A percentile compares a stretch with the other conserved stretches of the same genome.
These are phyloP conservation scores for Augochlora pura DNA, from an alignment of 1,140 invertebrate genomes.

Conservation along the genomic window DNA sequence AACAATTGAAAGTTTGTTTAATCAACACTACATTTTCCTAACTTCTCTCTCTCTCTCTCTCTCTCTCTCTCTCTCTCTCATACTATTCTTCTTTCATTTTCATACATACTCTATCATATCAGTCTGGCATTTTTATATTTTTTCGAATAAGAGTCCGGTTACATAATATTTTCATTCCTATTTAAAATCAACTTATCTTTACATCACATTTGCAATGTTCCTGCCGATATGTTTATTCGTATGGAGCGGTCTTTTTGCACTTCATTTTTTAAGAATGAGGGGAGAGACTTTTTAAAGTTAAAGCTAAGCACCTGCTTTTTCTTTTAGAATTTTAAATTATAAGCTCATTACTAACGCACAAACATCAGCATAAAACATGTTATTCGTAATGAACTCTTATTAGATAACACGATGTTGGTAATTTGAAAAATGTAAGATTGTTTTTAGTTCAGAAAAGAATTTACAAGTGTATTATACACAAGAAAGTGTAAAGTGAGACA, in stretches of 20 bases:
- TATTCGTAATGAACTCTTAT: slow-evolving; percentile 49
- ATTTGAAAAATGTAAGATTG: not conserved
- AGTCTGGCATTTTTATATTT: slow-evolving; percentile 39
- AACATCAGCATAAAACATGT: slow-evolving; percentile 46
- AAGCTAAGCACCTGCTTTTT: slow-evolving; percentile 50
- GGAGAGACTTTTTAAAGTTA: slow-evolving; percentile 31
- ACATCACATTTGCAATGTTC: slow-evolving; percentile 64
- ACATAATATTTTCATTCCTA: slow-evolving; percentile 54
- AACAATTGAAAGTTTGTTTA: slow-evolving; percentile 35
- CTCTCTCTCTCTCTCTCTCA: slow-evolving; percentile 17
- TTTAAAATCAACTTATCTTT: slow-evolving; percentile 64
- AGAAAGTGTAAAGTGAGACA: not conserved
- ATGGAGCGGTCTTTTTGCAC: slow-evolving; percentile 52
- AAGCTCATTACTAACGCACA: slow-evolving; percentile 46
- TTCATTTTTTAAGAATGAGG: not conserved
- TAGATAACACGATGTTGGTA: slow-evolving; percentile 60
- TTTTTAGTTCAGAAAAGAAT: not conserved
- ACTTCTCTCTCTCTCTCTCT: slow-evolving; percentile 25
- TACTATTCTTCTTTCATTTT: slow-evolving; percentile 26
- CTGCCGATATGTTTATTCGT: slow-evolving; percentile 65
- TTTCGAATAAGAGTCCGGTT: slow-evolving; percentile 43
- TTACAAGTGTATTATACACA: not conserved
- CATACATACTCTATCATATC: slow-evolving; percentile 51
- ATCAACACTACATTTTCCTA: slow-evolving; percentile 7
- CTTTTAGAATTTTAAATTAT: slow-evolving; percentile 50